These are phyloP conservation scores for Kryphioiulus occultus DNA, from an alignment of 2,888 invertebrate genomes.

Conservation along the genomic window DNA sequence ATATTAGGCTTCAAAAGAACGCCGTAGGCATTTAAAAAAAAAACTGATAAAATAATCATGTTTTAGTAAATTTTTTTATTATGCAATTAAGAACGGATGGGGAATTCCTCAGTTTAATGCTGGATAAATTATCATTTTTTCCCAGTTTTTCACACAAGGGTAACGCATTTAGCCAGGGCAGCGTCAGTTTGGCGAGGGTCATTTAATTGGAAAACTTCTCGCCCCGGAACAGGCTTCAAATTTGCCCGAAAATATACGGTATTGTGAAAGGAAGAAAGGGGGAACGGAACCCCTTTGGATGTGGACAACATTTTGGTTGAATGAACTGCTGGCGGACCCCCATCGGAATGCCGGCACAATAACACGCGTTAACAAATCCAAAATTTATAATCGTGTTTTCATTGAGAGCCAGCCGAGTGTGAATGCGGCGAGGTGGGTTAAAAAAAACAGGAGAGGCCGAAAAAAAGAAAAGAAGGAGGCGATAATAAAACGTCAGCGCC, in stretches of 20 bases:
- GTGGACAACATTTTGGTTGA: not conserved
- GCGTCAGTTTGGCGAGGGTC: not conserved
- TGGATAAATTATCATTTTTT: too few species aligned
- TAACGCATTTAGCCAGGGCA: not conserved
- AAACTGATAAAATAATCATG: too few species aligned
- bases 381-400: constrained; percentile 5
- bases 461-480: not conserved
- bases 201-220: not conserved
- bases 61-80: too few species aligned
- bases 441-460: not conserved
- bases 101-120: too few species aligned
- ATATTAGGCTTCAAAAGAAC: too few species aligned
- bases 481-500: not conserved
- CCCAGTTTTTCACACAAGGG: too few species aligned
- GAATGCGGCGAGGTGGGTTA: not conserved
- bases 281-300: not conserved
- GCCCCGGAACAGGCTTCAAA: not conserved
- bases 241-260: too few species aligned
- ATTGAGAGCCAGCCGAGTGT: not conserved
- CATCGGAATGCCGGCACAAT: not conserved
- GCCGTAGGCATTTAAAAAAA: too few species aligned
- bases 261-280: not conserved
- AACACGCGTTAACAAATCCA: not conserved
- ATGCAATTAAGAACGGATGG: too few species aligned
- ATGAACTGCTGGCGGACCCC: not conserved